phyloP scores from a whole-genome alignment of 2,888 invertebrate species.

The Lepas anatifera region DNA sequence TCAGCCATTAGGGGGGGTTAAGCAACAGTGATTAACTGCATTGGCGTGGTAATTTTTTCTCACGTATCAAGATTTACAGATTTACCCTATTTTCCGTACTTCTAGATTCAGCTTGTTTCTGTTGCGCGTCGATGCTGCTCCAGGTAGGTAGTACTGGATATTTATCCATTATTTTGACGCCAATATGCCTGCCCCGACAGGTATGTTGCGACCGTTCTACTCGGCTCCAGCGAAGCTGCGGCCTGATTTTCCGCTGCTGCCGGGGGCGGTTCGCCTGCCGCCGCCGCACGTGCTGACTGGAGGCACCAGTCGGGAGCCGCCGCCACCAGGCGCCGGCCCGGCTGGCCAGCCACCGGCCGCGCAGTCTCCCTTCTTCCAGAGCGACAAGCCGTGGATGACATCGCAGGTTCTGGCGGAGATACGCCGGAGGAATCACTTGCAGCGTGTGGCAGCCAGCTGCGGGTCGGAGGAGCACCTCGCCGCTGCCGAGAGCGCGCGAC shows the following conservation, averaged over 20 bases:
- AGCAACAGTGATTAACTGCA: too few relatives aligned
- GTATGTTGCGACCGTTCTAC: not conserved
- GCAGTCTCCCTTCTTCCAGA: not conserved
- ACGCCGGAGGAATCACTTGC: not conserved
- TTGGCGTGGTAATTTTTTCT: too few relatives aligned
- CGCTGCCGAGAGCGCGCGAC: not conserved
- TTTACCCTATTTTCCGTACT: too few relatives aligned
- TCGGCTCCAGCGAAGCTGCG: not conserved
- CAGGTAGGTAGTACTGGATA: too few relatives aligned
- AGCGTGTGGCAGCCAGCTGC: not conserved
- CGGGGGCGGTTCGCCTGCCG: not conserved
- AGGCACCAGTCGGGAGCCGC: not conserved
- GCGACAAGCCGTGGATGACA: slow-evolving; percentile 11
- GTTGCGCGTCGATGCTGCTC: too few relatives aligned
- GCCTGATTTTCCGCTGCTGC: not conserved
- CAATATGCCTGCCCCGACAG: too few relatives aligned
- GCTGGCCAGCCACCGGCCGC: not conserved
- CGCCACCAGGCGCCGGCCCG: not conserved
- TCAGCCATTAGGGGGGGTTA: too few relatives aligned
- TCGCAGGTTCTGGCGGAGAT: not conserved
- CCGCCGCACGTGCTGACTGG: not conserved
- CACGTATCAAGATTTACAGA: too few relatives aligned
- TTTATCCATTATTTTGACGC: too few relatives aligned
- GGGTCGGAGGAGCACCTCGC: not conserved
- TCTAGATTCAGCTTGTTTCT: too few relatives aligned